These are phyloP conservation scores for Spizella passerina DNA, from an alignment of 2,797 vertebrate genomes.

Conservation along the genomic window DNA sequence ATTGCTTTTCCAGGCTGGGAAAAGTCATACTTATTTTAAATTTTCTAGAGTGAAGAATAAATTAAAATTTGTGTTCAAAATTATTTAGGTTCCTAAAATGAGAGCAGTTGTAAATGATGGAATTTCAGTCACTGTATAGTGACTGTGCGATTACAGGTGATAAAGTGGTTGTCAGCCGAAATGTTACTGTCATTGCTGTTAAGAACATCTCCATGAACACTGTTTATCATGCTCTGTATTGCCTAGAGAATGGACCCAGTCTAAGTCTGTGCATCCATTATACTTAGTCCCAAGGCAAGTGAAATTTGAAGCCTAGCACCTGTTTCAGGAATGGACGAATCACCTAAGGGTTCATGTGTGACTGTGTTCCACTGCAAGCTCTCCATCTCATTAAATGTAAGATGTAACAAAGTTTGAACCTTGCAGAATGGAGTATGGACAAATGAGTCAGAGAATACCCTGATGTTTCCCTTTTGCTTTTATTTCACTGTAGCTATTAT, in stretches of 20 bases:
- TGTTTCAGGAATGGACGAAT: background rate
- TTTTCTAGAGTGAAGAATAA: background rate
- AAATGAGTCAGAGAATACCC: background rate
- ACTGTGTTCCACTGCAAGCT: background rate
- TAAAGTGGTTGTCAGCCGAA: background rate
- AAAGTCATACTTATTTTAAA: background rate
- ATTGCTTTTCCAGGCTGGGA: background rate
- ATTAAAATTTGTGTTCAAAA: background rate
- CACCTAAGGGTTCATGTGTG: fast-evolving
- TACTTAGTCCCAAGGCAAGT: background rate
- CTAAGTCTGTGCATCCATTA: background rate
- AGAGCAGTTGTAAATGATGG: background rate
- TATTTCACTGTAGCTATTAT: background rate
- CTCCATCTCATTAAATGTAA: background rate
- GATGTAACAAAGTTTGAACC: background rate
- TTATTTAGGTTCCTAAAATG: background rate
- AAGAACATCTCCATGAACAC: background rate
- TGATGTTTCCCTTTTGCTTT: background rate
- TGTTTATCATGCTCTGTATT: background rate
- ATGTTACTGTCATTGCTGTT: background rate
- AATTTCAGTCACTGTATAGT: background rate
- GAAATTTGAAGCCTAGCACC: background rate
- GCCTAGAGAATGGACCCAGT: background rate
- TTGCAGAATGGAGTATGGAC: background rate
- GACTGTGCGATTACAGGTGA: background rate